These are phyloP conservation scores for Panthera uncia DNA, from an alignment of 2,113 vertebrate species.

Conservation along the genomic window DNA sequence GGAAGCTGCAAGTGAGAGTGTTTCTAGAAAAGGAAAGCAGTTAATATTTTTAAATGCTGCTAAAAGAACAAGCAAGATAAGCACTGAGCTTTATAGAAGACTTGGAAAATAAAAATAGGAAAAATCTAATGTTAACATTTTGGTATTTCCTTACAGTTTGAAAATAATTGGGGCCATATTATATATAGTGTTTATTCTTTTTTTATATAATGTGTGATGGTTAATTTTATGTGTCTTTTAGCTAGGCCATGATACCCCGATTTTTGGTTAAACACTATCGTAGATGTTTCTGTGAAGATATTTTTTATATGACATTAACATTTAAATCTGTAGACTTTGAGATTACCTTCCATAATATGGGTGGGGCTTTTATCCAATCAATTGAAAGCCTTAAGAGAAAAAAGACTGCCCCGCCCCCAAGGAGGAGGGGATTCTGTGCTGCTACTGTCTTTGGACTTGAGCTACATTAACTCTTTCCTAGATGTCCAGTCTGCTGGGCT, in stretches of 20 bases:
- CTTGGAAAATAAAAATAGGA: background rate
- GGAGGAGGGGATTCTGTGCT: background rate
- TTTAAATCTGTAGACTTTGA: background rate
- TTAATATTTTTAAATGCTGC: background rate
- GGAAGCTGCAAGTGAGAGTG: background rate
- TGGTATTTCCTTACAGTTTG: background rate
- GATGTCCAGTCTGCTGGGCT: background rate
- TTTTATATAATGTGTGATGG: background rate
- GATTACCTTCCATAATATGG: background rate
- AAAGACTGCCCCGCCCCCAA: background rate
- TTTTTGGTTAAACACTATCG: background rate
- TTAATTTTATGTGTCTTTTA: slow-evolving; percentile 6
- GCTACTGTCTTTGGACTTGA: background rate
- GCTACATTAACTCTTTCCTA: background rate
- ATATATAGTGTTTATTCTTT: background rate
- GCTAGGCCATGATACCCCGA: background rate
- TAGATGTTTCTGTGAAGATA: background rate
- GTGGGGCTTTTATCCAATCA: background rate
- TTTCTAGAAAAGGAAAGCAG: background rate
- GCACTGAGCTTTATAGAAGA: background rate
- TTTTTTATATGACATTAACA: background rate
- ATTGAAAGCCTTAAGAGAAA: background rate
- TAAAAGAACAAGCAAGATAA: background rate
- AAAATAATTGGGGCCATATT: background rate
- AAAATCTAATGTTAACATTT: background rate